Base-by-base conservation (phyloP, 2,888 invertebrate genomes). In the Cantharis rufa region DNA sequence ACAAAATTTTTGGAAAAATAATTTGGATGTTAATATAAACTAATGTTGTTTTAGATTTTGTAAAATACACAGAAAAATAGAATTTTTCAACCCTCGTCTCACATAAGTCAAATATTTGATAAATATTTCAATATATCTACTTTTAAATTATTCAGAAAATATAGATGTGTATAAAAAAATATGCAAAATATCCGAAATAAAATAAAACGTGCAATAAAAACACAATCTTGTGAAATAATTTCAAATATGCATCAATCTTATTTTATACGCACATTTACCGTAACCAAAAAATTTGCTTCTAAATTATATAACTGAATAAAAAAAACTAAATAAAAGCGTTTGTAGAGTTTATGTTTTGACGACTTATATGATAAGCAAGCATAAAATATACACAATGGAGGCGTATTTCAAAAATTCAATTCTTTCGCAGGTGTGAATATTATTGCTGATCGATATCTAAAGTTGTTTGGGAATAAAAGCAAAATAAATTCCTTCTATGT, bases 401-500 rank as follows among this genome's bases (percentile, higher is more conserved):
- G 21, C 74, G 69, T 63, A 68, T 63, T 48, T 15, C 21, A 62
- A 74, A 74, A 72, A 72, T 80, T 77, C 79, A 79, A 79, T 79
- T 78, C 75, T 76, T 69, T 77, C 77, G 80, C 81, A 82, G 82
- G 80, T 81, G 81, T 78, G 78, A 82, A 80, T 79, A 78, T 77
- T 74, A 78, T 70, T 75, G 70, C 62, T 64, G 77, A 71, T 79
- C 73, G 71, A 75, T 77, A 72, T 64, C 70, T 71, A 28, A 70
- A 76, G 72, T 79, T 77, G 77, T 78, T 73, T 77, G 75, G 69
- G 76, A 74, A 78, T 72, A 76, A 76, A 79, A 79, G 79, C 77
- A 72, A 81, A 82, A 82, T 80, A 82, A 79, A 81, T 82, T 81
- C 75, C 73, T 78, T 76, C 71, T 80, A 70, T 79, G 76, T 72